A percentile compares a stretch with the other conserved stretches of the same genome.
These are phyloP conservation scores for Aphidius ervi DNA, from an alignment of 1,140 invertebrate genomes.

Conservation along the genomic window DNA sequence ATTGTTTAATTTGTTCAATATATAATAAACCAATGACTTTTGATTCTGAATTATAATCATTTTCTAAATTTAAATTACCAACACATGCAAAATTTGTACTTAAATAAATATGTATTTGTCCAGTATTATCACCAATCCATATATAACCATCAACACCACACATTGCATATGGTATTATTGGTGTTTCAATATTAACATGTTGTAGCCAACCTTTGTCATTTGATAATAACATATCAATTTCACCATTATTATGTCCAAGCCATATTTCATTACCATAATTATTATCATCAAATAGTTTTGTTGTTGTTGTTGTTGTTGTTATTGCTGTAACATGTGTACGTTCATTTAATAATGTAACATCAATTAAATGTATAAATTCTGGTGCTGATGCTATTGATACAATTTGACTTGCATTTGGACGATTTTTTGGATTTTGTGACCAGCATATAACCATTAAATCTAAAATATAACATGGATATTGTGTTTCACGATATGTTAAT, in stretches of 20 bases:
- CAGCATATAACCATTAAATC: slow-evolving; percentile 96
- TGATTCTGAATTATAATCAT: slow-evolving; percentile 50
- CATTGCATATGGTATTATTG: slow-evolving; percentile 61
- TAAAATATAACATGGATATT: slow-evolving; percentile 85
- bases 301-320: slow-evolving; percentile 29
- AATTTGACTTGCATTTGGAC: slow-evolving; percentile 90
- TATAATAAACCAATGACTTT: slow-evolving; percentile 64
- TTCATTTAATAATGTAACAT: slow-evolving; percentile 69
- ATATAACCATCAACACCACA: slow-evolving; percentile 68
- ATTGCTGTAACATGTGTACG: slow-evolving; percentile 55
- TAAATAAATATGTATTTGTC: slow-evolving; percentile 73
- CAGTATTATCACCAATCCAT: slow-evolving; percentile 83
- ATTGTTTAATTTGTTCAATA: slow-evolving; percentile 62
- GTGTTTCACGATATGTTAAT: slow-evolving; percentile 74
- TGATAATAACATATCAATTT: slow-evolving; percentile 63
- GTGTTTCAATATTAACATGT: slow-evolving; percentile 55
- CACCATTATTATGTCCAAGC: slow-evolving; percentile 67
- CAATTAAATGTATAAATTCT: slow-evolving; percentile 85
- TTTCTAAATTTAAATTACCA: slow-evolving; percentile 51
- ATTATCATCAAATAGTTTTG: slow-evolving; percentile 38
- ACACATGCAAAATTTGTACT: slow-evolving; percentile 51
- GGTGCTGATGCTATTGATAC: slow-evolving; percentile 87
- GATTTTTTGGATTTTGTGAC: slow-evolving; percentile 79
- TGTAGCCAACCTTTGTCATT: slow-evolving; percentile 59
- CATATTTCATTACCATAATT: slow-evolving; percentile 60